Evolutionary conservation across 1,140 invertebrate species (phyloP).

Genomic region (Theocolax elegans): DNA sequence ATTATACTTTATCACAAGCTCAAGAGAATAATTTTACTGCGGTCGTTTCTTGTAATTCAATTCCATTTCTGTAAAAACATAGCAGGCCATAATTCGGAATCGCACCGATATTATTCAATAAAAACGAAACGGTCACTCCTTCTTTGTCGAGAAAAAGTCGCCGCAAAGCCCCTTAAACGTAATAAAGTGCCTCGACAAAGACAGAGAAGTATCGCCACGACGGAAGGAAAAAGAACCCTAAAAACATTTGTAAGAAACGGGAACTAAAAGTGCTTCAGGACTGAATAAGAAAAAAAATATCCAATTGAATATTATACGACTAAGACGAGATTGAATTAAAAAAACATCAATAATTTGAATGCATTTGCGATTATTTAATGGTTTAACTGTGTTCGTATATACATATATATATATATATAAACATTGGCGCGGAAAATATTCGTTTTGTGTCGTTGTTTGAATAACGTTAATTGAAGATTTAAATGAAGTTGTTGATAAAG

Average conservation of each 20-base stretch:
- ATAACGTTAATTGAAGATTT: too few relatives aligned
- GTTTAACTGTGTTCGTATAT: too few relatives aligned
- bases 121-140: not conserved
- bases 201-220: conserved; percentile 1
- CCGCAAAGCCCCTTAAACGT: conserved; percentile 10
- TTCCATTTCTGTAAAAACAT: not conserved
- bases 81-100: not conserved
- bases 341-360: too few relatives aligned
- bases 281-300: not conserved
- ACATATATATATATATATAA: too few relatives aligned
- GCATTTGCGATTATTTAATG: too few relatives aligned
- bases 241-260: not conserved
- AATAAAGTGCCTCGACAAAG: conserved; percentile 16
- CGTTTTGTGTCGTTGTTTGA: too few relatives aligned
- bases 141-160: conserved; percentile 8
- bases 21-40: too few relatives aligned
- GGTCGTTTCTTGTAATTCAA: not conserved
- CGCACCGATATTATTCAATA: not conserved
- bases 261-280: not conserved
- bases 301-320: not conserved
- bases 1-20: too few relatives aligned
- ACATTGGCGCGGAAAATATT: too few relatives aligned
- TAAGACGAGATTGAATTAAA: not conserved
- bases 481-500: too few relatives aligned
- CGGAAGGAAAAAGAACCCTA: not conserved